A percentile compares a stretch with the other conserved stretches of the same genome.
Evolutionary conservation across 92 coral and sea anemone species (phyloP).

Genomic region (Epizoanthus illoricatus): DNA sequence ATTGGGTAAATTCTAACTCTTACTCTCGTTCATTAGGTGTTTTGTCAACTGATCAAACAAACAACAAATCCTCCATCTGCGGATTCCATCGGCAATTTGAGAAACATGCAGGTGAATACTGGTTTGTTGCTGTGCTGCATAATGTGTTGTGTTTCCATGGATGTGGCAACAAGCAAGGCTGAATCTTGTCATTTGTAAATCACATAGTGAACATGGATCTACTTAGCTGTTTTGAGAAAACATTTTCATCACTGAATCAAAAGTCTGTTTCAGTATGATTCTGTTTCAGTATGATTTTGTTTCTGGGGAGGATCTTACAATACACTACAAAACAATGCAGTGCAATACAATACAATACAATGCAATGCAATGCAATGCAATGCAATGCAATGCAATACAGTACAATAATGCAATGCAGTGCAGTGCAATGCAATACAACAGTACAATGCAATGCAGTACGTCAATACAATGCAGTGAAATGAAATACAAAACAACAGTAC

Average conservation of each 20-base stretch:
- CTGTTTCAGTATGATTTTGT: not conserved
- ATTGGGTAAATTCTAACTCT: not conserved
- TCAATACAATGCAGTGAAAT: no score
- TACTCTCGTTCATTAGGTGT: constrained; percentile 59
- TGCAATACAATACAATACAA: no score
- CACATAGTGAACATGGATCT: no score
- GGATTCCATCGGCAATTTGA: constrained; percentile 90
- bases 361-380: no score
- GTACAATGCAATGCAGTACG: no score
- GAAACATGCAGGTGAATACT: constrained; percentile 88
- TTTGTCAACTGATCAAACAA: constrained; percentile 93
- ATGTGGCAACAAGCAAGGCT: not conserved
- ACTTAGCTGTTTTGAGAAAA: not conserved
- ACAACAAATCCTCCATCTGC: constrained; percentile 86
- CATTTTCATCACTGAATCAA: not conserved
- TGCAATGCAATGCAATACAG: no score
- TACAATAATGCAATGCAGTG: no score
- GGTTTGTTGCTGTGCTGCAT: not conserved
- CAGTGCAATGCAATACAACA: no score
- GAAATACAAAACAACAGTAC: no score
- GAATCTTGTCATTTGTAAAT: no score
- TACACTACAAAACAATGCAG: no score
- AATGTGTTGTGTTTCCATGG: not conserved
- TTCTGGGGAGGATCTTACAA: no score
- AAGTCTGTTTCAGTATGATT: not conserved